Evolutionary conservation across 2,888 invertebrate species (phyloP).

Genomic region (Malachius bipustulatus): DNA sequence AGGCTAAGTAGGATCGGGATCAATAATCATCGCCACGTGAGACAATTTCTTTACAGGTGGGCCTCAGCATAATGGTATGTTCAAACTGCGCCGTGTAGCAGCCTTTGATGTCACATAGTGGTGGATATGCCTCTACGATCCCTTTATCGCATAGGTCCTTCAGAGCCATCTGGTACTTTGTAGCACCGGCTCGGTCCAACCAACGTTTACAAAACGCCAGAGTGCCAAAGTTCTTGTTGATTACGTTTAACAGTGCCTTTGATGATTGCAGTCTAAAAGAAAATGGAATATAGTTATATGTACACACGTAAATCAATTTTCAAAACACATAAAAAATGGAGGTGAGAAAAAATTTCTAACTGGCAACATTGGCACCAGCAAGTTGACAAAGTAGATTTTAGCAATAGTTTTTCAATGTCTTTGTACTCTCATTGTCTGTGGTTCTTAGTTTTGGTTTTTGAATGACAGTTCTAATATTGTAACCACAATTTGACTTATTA

Average conservation of each 20-base stretch:
- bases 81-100: constrained; percentile 99
- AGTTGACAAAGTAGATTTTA: too few species aligned
- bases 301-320: too few species aligned
- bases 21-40: constrained; percentile 94
- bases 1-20: too few species aligned
- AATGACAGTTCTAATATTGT: too few species aligned
- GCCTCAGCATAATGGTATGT: constrained; percentile 92
- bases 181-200: constrained; percentile 93
- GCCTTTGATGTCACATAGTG: constrained; percentile 92
- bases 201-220: constrained; percentile 98
- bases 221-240: constrained; percentile 95
- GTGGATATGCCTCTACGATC: constrained; percentile 97
- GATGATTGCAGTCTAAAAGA: constrained; percentile 72
- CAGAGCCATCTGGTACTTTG: constrained; percentile 95
- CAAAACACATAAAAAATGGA: too few species aligned
- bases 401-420: too few species aligned
- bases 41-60: constrained; percentile 97
- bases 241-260: constrained; percentile 78
- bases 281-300: constrained; percentile 9
- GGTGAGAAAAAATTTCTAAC: too few species aligned
- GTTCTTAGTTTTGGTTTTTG: too few species aligned
- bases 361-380: too few species aligned
- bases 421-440: too few species aligned
- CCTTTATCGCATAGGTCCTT: constrained; percentile 98
- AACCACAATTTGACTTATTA: too few species aligned